A percentile compares a stretch with the other conserved stretches of the same genome.
Conservation (phyloP, 2,113 vertebrate species). For the Oreochromis niloticus region DNA sequence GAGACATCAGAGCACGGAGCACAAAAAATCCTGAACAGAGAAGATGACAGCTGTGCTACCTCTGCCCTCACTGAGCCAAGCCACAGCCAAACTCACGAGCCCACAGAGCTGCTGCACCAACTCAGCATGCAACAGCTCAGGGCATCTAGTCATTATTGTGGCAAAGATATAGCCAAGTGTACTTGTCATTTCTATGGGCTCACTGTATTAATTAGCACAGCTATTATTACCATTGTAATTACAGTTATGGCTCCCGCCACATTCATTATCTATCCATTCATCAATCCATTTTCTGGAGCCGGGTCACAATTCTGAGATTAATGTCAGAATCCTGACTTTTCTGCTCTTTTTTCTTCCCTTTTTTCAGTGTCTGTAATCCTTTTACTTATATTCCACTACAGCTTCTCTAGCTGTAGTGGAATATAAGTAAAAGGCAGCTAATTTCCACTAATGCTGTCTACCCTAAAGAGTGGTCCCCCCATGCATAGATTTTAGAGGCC, state of each 20-base stretch:
- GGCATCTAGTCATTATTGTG: neutral
- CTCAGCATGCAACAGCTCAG: neutral
- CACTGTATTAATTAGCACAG: neutral
- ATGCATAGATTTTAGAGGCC: neutral
- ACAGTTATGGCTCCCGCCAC: fast-evolving
- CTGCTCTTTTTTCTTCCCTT: neutral
- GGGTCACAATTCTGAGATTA: neutral
- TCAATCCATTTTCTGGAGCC: neutral
- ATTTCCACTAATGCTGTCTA: neutral
- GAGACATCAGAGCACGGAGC: neutral
- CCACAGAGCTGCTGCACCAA: neutral
- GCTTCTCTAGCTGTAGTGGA: neutral
- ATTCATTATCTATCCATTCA: neutral
- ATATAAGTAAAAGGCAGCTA: neutral
- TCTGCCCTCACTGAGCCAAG: neutral
- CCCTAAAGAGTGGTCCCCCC: neutral
- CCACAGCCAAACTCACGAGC: neutral
- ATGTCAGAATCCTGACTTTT: neutral
- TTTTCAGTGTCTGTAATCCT: neutral
- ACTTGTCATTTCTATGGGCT: neutral
- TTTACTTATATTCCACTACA: neutral
- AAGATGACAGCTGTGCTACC: neutral
- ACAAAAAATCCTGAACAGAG: neutral
- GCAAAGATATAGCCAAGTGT: neutral
- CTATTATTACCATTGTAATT: neutral